A percentile compares a stretch with the other conserved stretches of the same genome.
phyloP scores from a whole-genome alignment of 2,113 vertebrate species.

The Chlorocebus sabaeus region DNA sequence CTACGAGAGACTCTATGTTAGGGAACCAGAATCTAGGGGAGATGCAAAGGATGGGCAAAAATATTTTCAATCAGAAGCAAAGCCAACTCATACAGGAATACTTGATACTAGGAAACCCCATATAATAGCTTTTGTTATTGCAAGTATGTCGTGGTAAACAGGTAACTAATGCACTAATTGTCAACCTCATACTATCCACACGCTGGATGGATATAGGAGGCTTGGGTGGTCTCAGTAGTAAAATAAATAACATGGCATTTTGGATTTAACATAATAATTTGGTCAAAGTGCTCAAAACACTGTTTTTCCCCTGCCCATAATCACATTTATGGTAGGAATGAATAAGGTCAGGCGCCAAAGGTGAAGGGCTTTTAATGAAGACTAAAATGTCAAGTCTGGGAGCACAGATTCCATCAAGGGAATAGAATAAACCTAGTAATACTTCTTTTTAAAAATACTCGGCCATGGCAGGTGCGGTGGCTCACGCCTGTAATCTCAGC shows the following conservation, averaged over 20 bases:
- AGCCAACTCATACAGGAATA: background rate
- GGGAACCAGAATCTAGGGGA: background rate
- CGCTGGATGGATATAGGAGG: background rate
- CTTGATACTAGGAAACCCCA: background rate
- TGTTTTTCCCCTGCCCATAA: background rate
- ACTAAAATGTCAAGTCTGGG: slow-evolving; percentile 21
- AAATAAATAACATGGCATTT: slow-evolving; percentile 19
- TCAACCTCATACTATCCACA: background rate
- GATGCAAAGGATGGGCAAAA: background rate
- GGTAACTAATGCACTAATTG: slow-evolving; percentile 45
- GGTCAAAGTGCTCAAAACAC: background rate
- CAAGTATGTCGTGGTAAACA: slow-evolving; percentile 10
- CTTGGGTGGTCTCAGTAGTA: slow-evolving; percentile 1
- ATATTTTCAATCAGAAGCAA: slow-evolving; percentile 33
- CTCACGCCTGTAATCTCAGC: no score
- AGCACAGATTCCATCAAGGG: background rate
- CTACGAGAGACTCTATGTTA: background rate
- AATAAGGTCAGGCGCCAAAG: background rate
- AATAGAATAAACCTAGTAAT: slow-evolving; percentile 38
- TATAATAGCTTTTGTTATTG: slow-evolving; percentile 14
- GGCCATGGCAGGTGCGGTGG: rapidly evolving
- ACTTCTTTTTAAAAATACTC: background rate
- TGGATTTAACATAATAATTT: slow-evolving; percentile 32
- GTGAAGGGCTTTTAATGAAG: background rate
- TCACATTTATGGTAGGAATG: background rate